Percentiles rank a stretch among this genome's conserved stretches.
Evolutionary conservation across 2,888 invertebrate genomes (phyloP).

Genomic region (Drosophila monieri): DNA sequence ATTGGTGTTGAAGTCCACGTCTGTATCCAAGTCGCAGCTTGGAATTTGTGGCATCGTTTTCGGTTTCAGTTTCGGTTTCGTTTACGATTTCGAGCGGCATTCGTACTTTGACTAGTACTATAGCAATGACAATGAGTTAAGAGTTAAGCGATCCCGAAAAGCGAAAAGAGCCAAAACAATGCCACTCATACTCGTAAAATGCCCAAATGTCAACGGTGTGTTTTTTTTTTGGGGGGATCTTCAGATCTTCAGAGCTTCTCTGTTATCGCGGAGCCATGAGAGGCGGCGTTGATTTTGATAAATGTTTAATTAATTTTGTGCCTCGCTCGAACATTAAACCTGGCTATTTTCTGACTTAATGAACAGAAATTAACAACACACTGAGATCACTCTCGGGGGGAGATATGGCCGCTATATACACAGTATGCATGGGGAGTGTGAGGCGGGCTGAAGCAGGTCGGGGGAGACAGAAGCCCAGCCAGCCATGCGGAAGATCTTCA

Average conservation of each 20-base stretch:
- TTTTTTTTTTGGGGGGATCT: conserved; percentile 17
- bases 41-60: conserved; percentile 64
- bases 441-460: neutral
- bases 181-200: conserved; percentile 58
- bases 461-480: conserved; percentile 32
- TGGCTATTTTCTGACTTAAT: conserved; percentile 79
- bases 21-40: conserved; percentile 57
- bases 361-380: conserved; percentile 80
- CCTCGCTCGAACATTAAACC: conserved; percentile 68
- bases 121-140: conserved; percentile 52
- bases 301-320: conserved; percentile 80
- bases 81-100: conserved; percentile 51
- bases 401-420: conserved; percentile 53
- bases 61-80: conserved; percentile 34
- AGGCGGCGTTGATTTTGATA: conserved; percentile 77
- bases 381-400: conserved; percentile 43
- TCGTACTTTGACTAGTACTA: conserved; percentile 60
- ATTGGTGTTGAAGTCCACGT: conserved; percentile 80
- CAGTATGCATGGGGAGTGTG: conserved; percentile 11
- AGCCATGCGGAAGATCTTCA: conserved; percentile 77
- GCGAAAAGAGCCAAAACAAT: conserved; percentile 52
- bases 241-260: conserved; percentile 17
- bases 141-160: conserved; percentile 24
- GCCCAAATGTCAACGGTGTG: conserved; percentile 62
- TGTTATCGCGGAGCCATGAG: conserved; percentile 38